Base-by-base conservation (phyloP, 2,888 invertebrate genomes). In the Dynastes tityus region DNA sequence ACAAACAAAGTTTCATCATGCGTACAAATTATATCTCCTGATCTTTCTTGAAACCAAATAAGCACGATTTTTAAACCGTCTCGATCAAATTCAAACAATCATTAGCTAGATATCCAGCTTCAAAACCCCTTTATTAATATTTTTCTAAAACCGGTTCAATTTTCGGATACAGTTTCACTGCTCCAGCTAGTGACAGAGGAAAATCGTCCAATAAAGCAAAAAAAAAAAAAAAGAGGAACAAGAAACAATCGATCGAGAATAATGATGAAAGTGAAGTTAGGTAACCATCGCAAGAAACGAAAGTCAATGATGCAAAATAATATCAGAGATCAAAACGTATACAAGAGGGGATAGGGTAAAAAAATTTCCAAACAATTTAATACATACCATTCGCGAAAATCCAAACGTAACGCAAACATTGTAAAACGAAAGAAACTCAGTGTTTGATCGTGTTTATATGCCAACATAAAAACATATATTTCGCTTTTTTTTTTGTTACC, bases 331-430 rank as follows among this genome's bases (percentile, higher is more conserved):
- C 45, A 64, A 71, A 63, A 27, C 32, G 61, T 63, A 63, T 27
- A 32, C 5, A 63, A 11, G 32, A 22, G 9, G 29, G 9, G 63
- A 63, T 32, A 11, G 9, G 32, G 29, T 32, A 9, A 63, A 1
- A 63, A 11, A 29, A 13, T 9, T 3, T 11, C 27, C 32, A 61
- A 51, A 49, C 51, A 79, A 80, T 80, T 79, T 79, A 87, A 88
- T 89, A 89, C 89, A 88, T 89, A 89, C 89, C 89, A 88, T 88
- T 88, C 88, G 88, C 88, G 87, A 87, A 84, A 79, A 29, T 87
- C 87, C 88, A 88, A 68, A 88, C 87, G 88, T 87, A 88, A 88
- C 86, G 89, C 88, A 89, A 89, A 87, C 87, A 88, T 87, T 88
- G 88, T 87, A 88, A 89, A 88, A 88, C 84, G 87, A 88, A 88